phyloP scores from a whole-genome alignment of 2,888 invertebrate genomes.

The Nezara viridula region DNA sequence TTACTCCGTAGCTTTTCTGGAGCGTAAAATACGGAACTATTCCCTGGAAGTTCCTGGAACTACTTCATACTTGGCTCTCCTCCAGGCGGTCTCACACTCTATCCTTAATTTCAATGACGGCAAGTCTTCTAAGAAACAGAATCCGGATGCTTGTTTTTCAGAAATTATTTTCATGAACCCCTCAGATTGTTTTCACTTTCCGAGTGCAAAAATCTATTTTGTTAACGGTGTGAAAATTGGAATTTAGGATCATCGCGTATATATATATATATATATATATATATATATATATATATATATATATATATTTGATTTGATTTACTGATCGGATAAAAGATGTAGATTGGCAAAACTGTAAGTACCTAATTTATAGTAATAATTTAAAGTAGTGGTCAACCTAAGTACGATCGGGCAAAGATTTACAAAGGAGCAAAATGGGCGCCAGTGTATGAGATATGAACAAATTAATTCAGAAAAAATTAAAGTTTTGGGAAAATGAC shows the following conservation, averaged over 20 bases:
- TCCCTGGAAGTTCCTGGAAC: constrained; percentile 31
- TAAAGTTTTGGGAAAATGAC: no score
- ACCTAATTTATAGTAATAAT: no score
- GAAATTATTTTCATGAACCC: neutral
- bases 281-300: no score
- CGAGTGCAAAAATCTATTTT: neutral
- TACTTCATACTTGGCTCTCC: constrained; percentile 25
- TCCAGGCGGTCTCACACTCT: neutral
- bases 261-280: no score
- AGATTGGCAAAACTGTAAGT: no score
- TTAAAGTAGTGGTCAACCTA: no score
- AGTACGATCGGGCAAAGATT: no score
- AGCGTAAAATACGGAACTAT: constrained; percentile 27
- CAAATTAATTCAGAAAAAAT: no score
- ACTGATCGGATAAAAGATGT: no score
- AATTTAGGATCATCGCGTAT: neutral
- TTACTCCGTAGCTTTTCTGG: constrained; percentile 1
- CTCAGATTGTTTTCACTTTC: neutral
- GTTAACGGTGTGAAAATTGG: neutral
- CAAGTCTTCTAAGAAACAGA: neutral
- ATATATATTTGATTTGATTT: no score
- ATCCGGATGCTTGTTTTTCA: neutral
- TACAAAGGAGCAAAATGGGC: no score
- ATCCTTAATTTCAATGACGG: constrained; percentile 44
- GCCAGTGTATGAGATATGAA: no score